phyloP scores from a whole-genome alignment of 2,888 invertebrate species.

The Conchocele bisecta region DNA sequence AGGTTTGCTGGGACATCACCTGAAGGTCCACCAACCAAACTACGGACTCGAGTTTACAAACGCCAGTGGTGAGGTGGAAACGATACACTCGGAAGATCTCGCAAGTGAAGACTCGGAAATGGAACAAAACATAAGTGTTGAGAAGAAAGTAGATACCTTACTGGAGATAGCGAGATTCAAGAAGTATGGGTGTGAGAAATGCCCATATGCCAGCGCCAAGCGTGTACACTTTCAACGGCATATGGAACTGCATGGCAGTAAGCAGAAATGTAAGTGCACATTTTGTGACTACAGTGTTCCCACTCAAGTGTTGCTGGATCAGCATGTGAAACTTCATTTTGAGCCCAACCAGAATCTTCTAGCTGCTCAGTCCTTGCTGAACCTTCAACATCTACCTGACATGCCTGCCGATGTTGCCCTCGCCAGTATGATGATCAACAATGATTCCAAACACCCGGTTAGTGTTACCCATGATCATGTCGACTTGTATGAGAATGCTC shows the following conservation, averaged over 20 bases:
- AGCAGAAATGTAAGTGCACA: conserved; percentile 92
- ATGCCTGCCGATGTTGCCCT: conserved; percentile 84
- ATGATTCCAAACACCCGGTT: conserved; percentile 70
- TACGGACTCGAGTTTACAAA: conserved; percentile 75
- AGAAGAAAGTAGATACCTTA: conserved; percentile 86
- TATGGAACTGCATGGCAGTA: conserved; percentile 91
- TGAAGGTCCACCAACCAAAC: conserved; percentile 86
- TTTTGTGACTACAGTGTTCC: conserved; percentile 94
- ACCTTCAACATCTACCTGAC: conserved; percentile 82
- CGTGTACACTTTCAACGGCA: conserved; percentile 93
- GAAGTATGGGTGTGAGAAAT: conserved; percentile 85
- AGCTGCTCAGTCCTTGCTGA: conserved; percentile 78
- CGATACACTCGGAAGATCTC: conserved; percentile 55
- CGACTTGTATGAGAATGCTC: conserved; percentile 78
- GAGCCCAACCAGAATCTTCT: conserved; percentile 80
- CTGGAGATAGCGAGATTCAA: conserved; percentile 89
- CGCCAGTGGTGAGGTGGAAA: conserved; percentile 47
- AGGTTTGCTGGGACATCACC: conserved; percentile 86
- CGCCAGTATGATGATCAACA: conserved; percentile 73
- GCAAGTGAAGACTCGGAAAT: conserved; percentile 59
- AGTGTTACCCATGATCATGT: conserved; percentile 76
- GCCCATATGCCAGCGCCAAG: conserved; percentile 94
- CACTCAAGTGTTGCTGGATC: conserved; percentile 92
- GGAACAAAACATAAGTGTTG: conserved; percentile 54
- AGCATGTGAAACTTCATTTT: conserved; percentile 90